These are phyloP conservation scores for Dipodomys stephensi DNA, from an alignment of 2,113 vertebrate genomes.

Conservation along the genomic window DNA sequence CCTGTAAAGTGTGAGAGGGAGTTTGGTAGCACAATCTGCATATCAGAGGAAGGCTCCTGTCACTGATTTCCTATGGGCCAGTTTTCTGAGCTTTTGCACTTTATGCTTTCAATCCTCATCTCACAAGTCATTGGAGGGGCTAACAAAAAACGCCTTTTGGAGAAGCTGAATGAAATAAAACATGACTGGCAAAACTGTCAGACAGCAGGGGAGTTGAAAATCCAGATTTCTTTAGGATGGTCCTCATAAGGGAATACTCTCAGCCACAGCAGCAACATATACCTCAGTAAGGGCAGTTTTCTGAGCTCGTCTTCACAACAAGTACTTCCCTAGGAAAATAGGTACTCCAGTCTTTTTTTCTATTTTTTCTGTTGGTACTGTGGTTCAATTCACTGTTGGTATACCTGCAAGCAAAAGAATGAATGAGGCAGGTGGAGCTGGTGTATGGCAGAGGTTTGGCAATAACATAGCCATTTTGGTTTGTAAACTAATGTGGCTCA, in stretches of 20 bases:
- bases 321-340: neutral
- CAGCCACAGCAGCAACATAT: neutral
- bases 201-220: neutral
- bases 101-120: conserved; percentile 70
- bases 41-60: conserved; percentile 76
- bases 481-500: neutral
- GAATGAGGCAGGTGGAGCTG: neutral
- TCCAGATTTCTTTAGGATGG: neutral
- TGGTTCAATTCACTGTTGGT: neutral
- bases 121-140: conserved; percentile 62
- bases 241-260: neutral
- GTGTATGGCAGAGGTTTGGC: neutral
- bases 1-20: conserved; percentile 65
- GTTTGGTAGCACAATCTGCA: conserved; percentile 72
- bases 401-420: neutral
- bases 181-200: neutral
- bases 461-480: neutral
- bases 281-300: neutral
- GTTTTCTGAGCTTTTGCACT: conserved; percentile 76
- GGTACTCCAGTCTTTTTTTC: neutral
- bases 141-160: conserved; percentile 62
- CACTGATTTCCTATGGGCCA: conserved; percentile 62
- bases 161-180: conserved; percentile 4
- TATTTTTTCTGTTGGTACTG: neutral
- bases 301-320: neutral